Conservation (phyloP, 2,797 vertebrate genomes). For the Clarias pachynema region DNA sequence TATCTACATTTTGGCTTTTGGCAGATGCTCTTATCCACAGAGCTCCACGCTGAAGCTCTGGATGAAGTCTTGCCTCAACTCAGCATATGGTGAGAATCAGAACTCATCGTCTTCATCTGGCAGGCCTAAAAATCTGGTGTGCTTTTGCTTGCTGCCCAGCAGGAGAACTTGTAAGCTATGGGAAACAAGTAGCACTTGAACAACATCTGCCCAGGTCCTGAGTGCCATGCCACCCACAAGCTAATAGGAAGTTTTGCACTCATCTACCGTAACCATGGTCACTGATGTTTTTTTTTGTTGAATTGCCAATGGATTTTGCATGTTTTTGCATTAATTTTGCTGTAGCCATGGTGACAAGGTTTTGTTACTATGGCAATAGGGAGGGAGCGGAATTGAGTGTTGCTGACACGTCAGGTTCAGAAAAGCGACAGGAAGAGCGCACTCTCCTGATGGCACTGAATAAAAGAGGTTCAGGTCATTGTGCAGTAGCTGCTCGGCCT, state of each 20-base stretch:
- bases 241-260: conserved; percentile 56
- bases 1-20: background rate
- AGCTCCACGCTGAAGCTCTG: conserved; percentile 26
- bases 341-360: conserved; percentile 61
- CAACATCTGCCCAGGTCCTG: conserved; percentile 47
- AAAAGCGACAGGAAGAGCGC: conserved; percentile 41
- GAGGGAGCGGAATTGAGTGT: conserved; percentile 53
- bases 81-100: conserved; percentile 45
- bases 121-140: conserved; percentile 51
- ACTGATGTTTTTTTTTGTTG: conserved; percentile 59
- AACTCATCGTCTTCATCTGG: conserved; percentile 52
- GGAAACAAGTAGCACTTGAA: conserved; percentile 55
- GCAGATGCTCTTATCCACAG: background rate
- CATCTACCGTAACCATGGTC: conserved; percentile 58
- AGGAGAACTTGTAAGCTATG: conserved; percentile 59
- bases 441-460: conserved; percentile 33
- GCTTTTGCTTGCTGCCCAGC: conserved; percentile 53
- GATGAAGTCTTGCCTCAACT: conserved; percentile 23
- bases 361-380: conserved; percentile 61
- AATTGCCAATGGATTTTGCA: conserved; percentile 60
- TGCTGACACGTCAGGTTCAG: conserved; percentile 53
- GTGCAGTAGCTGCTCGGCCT: conserved; percentile 1
- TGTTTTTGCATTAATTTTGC: conserved; percentile 60
- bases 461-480: conserved; percentile 20
- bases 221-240: conserved; percentile 34